Evolutionary conservation across 2,888 invertebrate genomes (phyloP), one percentile per base, ranked within the genome.

Genomic region (Pardosa pseudoannulata): DNA sequence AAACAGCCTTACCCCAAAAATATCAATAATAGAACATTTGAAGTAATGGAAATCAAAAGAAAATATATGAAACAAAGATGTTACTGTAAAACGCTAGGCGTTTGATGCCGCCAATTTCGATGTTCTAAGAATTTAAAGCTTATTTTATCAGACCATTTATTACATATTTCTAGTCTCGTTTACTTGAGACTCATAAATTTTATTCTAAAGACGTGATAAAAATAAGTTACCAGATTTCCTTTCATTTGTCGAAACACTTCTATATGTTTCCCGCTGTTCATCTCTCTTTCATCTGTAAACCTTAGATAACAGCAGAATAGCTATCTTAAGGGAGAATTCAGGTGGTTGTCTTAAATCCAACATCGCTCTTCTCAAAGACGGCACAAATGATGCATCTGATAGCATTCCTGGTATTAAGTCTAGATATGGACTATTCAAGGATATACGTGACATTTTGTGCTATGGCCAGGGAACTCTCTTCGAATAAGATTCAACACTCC

Each of bases 391-490:
- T 41, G 64, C 31, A 29, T 23, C 56, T 72, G 23, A 64, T 23
- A 65, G 46, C 27, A 23, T 46, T 32, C 32, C 31, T 39, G 23
- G 65, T 68, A 32, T 78, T 68, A 79, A 56, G 62, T 28, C 36
- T 70, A 71, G 70, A 70, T 62, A 46, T 16, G 64, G 39, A 41
- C 41, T 65, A 64, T 65, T 71, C 65, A 79, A 71, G 7, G 65
- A 27, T 46, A 72, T 72, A 79, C 79, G 79, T 79, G 79, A 71
- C 72, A 79, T 79, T 79, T 65, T 71, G 62, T 36, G 39, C 16
- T 32, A 39, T 23, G 19, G 32, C 11, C 7, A 19, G 41, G 36
- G 68, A 67, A 32, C 46, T 79, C 79, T 65, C 65, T 62, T 50
- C 13, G 23, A 71, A 31, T 71, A 23, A 79, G 31, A 64, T 31